Conservation (phyloP, 1,140 invertebrate species). For the Oppia nitens region DNA sequence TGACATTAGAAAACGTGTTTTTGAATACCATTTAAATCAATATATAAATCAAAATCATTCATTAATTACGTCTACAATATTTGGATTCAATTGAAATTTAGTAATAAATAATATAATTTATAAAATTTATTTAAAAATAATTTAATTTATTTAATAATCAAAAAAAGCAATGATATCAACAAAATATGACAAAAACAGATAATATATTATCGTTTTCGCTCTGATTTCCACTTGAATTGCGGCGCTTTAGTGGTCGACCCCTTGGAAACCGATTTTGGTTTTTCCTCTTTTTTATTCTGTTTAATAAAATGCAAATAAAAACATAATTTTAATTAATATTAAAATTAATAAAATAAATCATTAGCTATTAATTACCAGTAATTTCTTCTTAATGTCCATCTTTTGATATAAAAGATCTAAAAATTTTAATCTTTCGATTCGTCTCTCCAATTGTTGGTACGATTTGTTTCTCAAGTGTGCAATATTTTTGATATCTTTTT, state of each 20-base stretch:
- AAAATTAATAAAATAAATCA: constrained; percentile 6
- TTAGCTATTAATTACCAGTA: constrained; percentile 34
- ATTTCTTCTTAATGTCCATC: constrained; percentile 52
- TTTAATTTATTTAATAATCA: no score
- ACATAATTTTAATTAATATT: constrained; percentile 11
- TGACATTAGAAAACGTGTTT: no score
- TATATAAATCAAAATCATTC: no score
- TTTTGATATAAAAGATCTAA: constrained; percentile 63
- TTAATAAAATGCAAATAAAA: constrained; percentile 18
- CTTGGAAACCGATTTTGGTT: constrained; percentile 42
- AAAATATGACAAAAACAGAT: background rate
- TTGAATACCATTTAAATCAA: no score
- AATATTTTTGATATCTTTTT: constrained; percentile 30
- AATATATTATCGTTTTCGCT: constrained; percentile 50
- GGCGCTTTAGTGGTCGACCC: constrained; percentile 53
- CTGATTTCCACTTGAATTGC: constrained; percentile 66
- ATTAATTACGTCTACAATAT: no score
- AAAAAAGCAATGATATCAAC: no score
- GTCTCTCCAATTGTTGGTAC: constrained; percentile 60
- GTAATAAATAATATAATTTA: no score
- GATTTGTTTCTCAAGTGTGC: constrained; percentile 42
- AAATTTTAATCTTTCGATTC: constrained; percentile 63
- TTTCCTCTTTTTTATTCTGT: constrained; percentile 39
- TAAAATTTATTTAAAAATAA: no score
- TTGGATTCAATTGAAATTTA: no score